Percentiles rank a stretch among this genome's conserved stretches.
Conservation (phyloP, 2,113 vertebrate species). For the Eublepharis macularius region DNA sequence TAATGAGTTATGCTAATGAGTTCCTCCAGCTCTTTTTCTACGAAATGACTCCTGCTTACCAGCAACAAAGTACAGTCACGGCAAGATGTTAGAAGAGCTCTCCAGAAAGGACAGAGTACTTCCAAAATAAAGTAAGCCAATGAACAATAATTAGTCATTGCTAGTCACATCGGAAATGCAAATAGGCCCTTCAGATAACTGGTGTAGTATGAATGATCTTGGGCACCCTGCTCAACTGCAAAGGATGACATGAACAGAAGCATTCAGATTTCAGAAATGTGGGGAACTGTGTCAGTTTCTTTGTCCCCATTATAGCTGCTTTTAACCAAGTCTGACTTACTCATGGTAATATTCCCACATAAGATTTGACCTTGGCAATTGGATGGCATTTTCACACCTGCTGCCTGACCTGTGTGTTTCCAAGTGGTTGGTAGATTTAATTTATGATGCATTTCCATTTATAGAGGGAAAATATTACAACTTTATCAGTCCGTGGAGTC, state of each 20-base stretch:
- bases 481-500: constrained; percentile 47
- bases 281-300: neutral
- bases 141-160: neutral
- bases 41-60: too few species aligned
- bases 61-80: too few species aligned
- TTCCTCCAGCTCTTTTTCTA: too few species aligned
- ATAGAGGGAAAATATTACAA: constrained; percentile 33
- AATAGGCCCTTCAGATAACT: neutral
- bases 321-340: neutral
- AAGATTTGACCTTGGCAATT: constrained; percentile 55
- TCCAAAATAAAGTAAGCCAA: too few species aligned
- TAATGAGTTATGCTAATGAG: too few species aligned
- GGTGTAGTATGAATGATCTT: neutral
- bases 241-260: neutral
- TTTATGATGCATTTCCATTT: constrained; percentile 51
- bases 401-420: constrained; percentile 45
- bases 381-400: constrained; percentile 38
- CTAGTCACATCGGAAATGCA: neutral
- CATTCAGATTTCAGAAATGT: neutral
- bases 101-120: too few species aligned
- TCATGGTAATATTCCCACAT: neutral
- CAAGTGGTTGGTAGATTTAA: constrained; percentile 32
- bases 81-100: too few species aligned
- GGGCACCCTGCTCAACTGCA: neutral
- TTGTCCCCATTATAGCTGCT: neutral